Conservation (phyloP, 2,113 vertebrate genomes). For the Cyprinus carpio region DNA sequence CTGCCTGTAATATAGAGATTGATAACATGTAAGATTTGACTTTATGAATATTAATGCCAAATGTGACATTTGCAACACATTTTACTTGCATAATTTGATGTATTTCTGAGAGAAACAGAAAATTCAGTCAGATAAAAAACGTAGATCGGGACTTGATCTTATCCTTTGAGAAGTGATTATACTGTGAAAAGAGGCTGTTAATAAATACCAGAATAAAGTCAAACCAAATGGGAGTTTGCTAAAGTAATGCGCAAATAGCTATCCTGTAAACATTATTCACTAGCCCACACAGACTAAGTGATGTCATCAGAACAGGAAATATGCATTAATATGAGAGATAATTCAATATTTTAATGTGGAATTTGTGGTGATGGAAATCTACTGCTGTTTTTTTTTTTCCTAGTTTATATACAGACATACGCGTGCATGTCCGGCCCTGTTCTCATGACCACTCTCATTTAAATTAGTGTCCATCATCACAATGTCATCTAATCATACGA, state of each 20-base stretch:
- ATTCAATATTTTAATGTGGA: background rate
- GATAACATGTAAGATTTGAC: background rate
- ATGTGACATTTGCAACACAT: constrained; percentile 12
- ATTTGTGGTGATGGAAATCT: background rate
- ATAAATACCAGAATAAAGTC: background rate
- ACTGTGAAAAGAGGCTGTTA: background rate
- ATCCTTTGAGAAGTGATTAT: background rate
- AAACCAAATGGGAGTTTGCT: background rate
- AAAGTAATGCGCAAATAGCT: background rate
- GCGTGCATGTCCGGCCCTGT: background rate
- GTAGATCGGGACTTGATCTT: background rate
- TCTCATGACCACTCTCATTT: constrained; percentile 38
- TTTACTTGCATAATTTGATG: background rate
- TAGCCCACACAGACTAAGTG: background rate
- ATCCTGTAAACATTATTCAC: background rate
- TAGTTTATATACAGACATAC: background rate
- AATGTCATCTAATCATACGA: constrained; percentile 22
- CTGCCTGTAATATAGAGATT: background rate
- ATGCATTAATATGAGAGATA: background rate
- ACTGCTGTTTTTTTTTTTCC: background rate
- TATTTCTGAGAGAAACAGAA: background rate
- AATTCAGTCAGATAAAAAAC: background rate
- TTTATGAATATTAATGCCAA: constrained; percentile 11
- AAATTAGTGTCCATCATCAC: constrained; percentile 41
- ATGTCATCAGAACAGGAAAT: background rate